Base-by-base conservation (phyloP, 2,797 vertebrate species). In the Sciurus carolinensis region DNA sequence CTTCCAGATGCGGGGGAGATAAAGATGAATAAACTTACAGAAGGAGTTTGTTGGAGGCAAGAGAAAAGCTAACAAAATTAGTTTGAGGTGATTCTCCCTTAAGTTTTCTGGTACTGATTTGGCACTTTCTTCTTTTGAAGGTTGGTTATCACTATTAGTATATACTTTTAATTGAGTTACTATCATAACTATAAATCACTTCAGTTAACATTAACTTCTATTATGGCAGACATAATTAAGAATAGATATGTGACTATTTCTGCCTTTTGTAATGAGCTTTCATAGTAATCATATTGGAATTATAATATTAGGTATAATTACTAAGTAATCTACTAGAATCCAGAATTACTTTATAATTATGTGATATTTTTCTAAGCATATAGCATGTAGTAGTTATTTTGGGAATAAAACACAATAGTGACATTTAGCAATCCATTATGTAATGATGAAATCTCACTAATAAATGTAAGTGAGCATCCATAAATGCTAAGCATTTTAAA, bases 291-390 rank as follows among this genome's bases (percentile, higher is more conserved):
- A 97, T 98, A 97, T 97, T 96, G 86, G 75, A 97, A 97, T 94
- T 97, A 95, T 81, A 96, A 83, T 97, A 97, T 97, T 97, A 97
- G 93, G 81, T 95, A 84, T 98, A 97, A 98, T 98, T 97, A 97
- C 90, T 87, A 96, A 95, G 90, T 97, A 96, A 96, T 97, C 93
- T 96, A 80, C 96, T 96, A 96, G 93, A 97, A 97, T 87, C 64
- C 50, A 94, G 94, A 97, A 97, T 97, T 97, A 97, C 95, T 97
- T 97, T 97, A 97, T 97, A 97, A 98, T 97, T 97, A 93, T 96
- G 82, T 83, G 82, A 97, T 97, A 97, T 97, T 97, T 97, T 96
- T 94, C 95, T 95, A 96, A 97, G 96, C 84, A 93, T 95, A 92
- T 72, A 97, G 67, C 71, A 93, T 96, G 57, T 81, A 94, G 64